Evolutionary conservation across 2,113 vertebrate genomes (phyloP).

Genomic region (Casuarius casuarius): DNA sequence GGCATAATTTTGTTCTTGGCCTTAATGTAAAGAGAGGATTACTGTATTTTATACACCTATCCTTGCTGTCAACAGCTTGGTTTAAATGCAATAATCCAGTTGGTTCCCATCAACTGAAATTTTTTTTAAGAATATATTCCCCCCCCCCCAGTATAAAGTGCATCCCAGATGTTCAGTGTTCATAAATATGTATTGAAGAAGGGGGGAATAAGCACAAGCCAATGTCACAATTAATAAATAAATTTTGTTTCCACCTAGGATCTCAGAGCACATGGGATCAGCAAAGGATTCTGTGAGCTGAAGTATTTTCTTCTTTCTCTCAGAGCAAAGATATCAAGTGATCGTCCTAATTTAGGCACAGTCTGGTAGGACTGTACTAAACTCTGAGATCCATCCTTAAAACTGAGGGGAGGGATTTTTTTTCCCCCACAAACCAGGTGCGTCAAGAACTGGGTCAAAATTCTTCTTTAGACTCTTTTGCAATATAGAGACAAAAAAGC

Average conservation of each 20-base stretch:
- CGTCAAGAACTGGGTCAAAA: background rate
- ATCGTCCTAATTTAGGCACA: background rate
- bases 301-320: background rate
- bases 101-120: background rate
- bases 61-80: background rate
- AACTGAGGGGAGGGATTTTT: background rate
- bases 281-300: background rate
- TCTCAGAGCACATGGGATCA: background rate
- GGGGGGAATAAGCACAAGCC: background rate
- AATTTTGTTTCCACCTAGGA: background rate
- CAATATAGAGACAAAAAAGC: background rate
- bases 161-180: background rate
- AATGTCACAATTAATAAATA: background rate
- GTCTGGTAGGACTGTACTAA: background rate
- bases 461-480: background rate
- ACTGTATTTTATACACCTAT: background rate
- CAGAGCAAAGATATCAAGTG: background rate
- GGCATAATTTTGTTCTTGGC: conserved; percentile 2
- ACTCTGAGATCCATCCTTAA: background rate
- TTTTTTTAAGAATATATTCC: background rate
- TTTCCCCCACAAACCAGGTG: background rate
- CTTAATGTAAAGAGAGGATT: conserved; percentile 11
- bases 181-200: accelerated
- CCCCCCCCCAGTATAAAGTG: background rate
- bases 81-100: background rate